Percentiles rank a stretch among this genome's conserved stretches.
Conservation (phyloP, 1,140 invertebrate genomes). For the Spodoptera frugiperda region DNA sequence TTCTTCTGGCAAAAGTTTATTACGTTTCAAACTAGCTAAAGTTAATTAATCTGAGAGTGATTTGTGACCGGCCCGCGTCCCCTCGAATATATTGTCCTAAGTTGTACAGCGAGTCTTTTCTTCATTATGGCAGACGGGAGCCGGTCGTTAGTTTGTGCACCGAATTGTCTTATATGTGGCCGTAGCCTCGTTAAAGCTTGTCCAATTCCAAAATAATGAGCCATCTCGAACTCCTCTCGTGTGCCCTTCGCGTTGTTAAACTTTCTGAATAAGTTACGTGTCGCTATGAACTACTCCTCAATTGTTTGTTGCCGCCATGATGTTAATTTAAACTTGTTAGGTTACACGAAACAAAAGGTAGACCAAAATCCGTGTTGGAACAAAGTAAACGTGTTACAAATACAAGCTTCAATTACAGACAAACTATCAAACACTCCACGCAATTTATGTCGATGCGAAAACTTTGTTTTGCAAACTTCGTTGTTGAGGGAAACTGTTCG, state of each 20-base stretch:
- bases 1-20: background rate
- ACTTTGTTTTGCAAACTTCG: slow-evolving; percentile 24
- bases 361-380: background rate
- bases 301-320: slow-evolving; percentile 22
- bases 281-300: background rate
- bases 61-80: slow-evolving; percentile 5
- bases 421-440: slow-evolving; percentile 9
- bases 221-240: background rate
- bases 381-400: slow-evolving; percentile 10
- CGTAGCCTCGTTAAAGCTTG: slow-evolving; percentile 32
- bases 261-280: slow-evolving; percentile 29
- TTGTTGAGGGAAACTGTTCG: slow-evolving; percentile 10
- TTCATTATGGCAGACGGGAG: background rate
- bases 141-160: slow-evolving; percentile 24
- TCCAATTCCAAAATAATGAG: slow-evolving; percentile 37
- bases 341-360: background rate
- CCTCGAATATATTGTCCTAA: slow-evolving; percentile 4
- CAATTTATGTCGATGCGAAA: slow-evolving; percentile 32
- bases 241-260: background rate
- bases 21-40: slow-evolving; percentile 13
- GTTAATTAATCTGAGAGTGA: slow-evolving; percentile 30
- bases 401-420: slow-evolving; percentile 15
- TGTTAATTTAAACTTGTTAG: slow-evolving; percentile 29
- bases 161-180: slow-evolving; percentile 26
- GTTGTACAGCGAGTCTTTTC: slow-evolving; percentile 8